Evolutionary conservation across 2,797 vertebrate genomes (phyloP).

Genomic region (Aulostomus chinensis): DNA sequence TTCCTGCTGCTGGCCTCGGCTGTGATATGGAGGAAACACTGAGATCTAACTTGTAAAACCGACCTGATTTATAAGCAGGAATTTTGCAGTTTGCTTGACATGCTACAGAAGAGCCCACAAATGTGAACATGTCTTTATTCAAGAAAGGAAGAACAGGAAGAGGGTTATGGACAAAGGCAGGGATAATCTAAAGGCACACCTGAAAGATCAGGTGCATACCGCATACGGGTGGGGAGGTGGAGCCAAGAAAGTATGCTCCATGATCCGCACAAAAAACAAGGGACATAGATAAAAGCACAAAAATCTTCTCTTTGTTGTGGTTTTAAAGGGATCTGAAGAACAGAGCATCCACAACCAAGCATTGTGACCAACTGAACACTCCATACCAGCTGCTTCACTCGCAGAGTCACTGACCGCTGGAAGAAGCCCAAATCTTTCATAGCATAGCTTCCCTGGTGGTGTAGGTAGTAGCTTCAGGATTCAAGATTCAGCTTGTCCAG

Average conservation of each 20-base stretch:
- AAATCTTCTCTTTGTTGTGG: conserved; percentile 49
- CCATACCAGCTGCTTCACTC: neutral
- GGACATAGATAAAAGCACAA: conserved; percentile 52
- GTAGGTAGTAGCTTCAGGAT: no score
- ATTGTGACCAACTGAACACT: neutral
- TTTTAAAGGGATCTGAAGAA: conserved; percentile 38
- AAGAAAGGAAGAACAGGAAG: conserved; percentile 30
- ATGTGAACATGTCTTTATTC: no score
- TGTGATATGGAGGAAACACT: neutral
- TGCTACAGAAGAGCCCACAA: no score
- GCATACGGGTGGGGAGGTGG: conserved; percentile 23
- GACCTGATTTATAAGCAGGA: no score
- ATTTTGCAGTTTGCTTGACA: no score
- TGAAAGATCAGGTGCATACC: conserved; percentile 57
- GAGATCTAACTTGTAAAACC: neutral
- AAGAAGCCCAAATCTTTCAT: no score
- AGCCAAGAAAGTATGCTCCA: conserved; percentile 38
- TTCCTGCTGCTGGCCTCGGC: no score
- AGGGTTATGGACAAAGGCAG: conserved; percentile 43
- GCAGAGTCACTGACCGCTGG: neutral
- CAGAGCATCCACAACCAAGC: conserved; percentile 10
- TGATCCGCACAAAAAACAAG: conserved; percentile 39
- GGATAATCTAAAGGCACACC: conserved; percentile 41
- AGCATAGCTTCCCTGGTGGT: no score
- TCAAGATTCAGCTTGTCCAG: no score